Base-by-base conservation (phyloP, 2,113 vertebrate species). In the Manacus vitellinus region DNA sequence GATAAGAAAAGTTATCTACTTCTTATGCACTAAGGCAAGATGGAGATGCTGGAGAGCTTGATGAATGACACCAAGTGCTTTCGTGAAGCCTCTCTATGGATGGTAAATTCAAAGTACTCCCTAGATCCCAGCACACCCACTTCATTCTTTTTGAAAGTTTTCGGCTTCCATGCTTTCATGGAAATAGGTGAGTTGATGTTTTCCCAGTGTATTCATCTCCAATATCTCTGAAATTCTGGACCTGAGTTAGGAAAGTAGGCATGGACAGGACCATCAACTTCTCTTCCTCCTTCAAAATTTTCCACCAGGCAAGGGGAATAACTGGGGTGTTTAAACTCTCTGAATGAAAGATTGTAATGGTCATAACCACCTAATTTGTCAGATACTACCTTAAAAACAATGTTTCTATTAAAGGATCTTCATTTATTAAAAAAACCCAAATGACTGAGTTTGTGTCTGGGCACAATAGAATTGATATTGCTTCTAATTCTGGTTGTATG, bases 21-120 rank as follows among this genome's bases (percentile, higher is more conserved):
- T 75, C 66, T 14, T 61, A n/a, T 4, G 46, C 0, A 0, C 37
- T 5, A 2, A 84, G 77, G 39, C 49, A 92, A 78, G 56, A 16
- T 30, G 23, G 28, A 71, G 55, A 52, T 66, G 18, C 8, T 56
- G 37, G 66, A 79, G 49, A 79, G 11, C 54, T 65, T 2, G 1
- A 14, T 77, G 51, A 68, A 78, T 27, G 80, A 54, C 44, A 62
- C 20, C 0, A 2, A 63, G 35, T 37, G 30, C 14, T 74, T 71
- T 59, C 1, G 1, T 54, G 51, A 88, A 88, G 23, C 8, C 23
- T 7, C 14, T 93, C 66, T 65, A 65, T 78, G 56, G 27, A 63
- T 47, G 56, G 58, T 11, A 49, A 89, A 87, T 54, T n/a, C 44
- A 84, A 81, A 87, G 24, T 22, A 56, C 7, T 67, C 66, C 35